Evolutionary conservation across 2,888 invertebrate species (phyloP).

Genomic region (Netelia melanura): DNA sequence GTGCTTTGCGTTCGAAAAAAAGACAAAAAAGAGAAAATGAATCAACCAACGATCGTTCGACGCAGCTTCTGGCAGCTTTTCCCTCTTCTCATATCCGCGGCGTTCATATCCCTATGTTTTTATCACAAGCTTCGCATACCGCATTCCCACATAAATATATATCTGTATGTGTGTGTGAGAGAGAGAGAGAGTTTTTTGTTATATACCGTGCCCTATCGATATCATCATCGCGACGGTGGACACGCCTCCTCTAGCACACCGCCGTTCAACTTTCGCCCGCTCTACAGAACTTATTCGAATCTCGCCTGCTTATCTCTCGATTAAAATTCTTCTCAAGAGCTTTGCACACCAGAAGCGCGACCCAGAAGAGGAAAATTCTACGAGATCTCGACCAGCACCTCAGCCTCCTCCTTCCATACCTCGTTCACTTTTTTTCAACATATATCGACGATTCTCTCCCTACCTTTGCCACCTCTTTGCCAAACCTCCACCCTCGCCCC

Average conservation of each 20-base stretch:
- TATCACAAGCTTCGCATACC: constrained; percentile 53
- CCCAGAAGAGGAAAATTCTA: constrained; percentile 14
- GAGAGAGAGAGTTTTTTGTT: constrained; percentile 1
- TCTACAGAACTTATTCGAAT: constrained; percentile 39
- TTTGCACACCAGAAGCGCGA: neutral
- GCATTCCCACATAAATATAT: constrained; percentile 23
- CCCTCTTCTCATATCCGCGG: constrained; percentile 54
- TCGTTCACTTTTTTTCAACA: neutral
- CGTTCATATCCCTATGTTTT: constrained; percentile 60
- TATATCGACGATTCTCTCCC: neutral
- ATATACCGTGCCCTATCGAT: constrained; percentile 49
- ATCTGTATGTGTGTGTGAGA: constrained; percentile 6
- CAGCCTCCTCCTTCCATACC: neutral
- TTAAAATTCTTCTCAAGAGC: constrained; percentile 60
- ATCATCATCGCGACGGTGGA: constrained; percentile 39
- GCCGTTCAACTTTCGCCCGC: constrained; percentile 16
- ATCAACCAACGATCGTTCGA: constrained; percentile 32
- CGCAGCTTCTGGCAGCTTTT: constrained; percentile 52
- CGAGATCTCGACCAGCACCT: constrained; percentile 20
- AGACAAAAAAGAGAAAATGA: constrained; percentile 24
- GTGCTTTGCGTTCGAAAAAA: constrained; percentile 33
- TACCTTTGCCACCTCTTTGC: neutral
- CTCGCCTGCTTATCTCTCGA: constrained; percentile 51
- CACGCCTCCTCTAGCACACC: constrained; percentile 24
- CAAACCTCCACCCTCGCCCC: neutral